phyloP scores from a whole-genome alignment of 2,797 vertebrate genomes.

The Coilia nasus region DNA sequence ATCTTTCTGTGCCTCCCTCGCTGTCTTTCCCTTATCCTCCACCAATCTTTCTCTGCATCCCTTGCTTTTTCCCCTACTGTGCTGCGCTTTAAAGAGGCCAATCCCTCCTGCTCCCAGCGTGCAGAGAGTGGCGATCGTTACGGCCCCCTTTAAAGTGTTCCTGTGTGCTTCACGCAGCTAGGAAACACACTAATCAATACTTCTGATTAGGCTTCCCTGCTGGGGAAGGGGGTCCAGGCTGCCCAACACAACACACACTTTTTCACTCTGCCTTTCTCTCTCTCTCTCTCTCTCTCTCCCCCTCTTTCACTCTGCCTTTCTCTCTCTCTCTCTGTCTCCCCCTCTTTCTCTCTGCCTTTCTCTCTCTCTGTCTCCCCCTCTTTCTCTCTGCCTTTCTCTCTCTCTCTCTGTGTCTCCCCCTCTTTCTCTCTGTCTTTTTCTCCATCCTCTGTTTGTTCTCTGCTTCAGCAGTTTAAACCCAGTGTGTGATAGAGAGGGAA shows the following conservation, averaged over 20 bases:
- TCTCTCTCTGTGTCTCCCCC: constrained; percentile 22
- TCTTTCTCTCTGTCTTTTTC: background rate
- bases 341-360: background rate
- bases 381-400: constrained; percentile 31
- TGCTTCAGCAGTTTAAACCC: constrained; percentile 6
- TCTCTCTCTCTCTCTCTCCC: constrained; percentile 23
- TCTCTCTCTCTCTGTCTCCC: background rate
- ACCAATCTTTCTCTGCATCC: background rate
- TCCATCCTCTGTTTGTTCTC: background rate
- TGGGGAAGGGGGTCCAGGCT: constrained; percentile 60
- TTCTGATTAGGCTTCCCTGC: constrained; percentile 68
- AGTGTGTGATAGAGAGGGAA: background rate
- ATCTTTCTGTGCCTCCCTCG: no score
- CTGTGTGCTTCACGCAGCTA: constrained; percentile 57
- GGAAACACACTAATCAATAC: constrained; percentile 65
- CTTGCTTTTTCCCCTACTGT: constrained; percentile 30
- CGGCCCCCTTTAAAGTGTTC: constrained; percentile 60
- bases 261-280: constrained; percentile 31
- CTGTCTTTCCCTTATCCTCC: background rate
- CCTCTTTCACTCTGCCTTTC: background rate
- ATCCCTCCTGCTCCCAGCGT: constrained; percentile 56
- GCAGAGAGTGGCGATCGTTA: constrained; percentile 57
- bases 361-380: background rate
- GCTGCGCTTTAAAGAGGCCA: constrained; percentile 50
- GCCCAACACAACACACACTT: constrained; percentile 39